Percentiles rank a stretch among this genome's conserved stretches.
phyloP scores from a whole-genome alignment of 2,113 vertebrate genomes.

The Crotalus helleri region DNA sequence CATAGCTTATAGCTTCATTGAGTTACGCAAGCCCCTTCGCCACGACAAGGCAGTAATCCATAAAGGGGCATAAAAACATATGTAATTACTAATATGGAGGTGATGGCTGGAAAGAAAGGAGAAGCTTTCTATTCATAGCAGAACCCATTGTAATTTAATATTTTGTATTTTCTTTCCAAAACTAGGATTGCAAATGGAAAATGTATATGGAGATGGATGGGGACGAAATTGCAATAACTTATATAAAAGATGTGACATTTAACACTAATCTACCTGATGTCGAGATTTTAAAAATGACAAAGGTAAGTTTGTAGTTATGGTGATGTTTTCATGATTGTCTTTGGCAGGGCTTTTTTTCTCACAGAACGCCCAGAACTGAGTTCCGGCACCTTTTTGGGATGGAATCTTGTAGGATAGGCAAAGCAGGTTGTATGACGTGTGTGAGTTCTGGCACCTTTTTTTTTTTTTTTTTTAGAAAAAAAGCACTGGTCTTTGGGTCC shows the following conservation, averaged over 20 bases:
- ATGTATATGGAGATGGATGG: constrained; percentile 98
- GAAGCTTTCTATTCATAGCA: constrained; percentile 39
- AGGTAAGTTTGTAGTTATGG: constrained; percentile 79
- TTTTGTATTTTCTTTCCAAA: constrained; percentile 67
- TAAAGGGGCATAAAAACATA: too few relatives aligned
- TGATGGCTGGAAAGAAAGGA: neutral
- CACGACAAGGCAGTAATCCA: too few relatives aligned
- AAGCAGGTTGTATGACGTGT: too few relatives aligned
- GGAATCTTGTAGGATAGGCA: too few relatives aligned
- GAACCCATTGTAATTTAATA: constrained; percentile 35
- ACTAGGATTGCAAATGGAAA: constrained; percentile 99
- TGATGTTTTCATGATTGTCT: constrained; percentile 68
- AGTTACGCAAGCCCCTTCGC: too few relatives aligned
- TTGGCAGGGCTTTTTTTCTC: constrained; percentile 32
- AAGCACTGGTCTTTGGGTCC: constrained; percentile 58
- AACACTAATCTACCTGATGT: constrained; percentile 83
- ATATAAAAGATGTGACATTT: constrained; percentile 97
- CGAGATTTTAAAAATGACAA: constrained; percentile 90
- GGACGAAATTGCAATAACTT: constrained; percentile 92
- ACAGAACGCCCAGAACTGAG: too few relatives aligned
- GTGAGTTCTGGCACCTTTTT: too few relatives aligned
- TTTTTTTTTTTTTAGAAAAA: too few relatives aligned
- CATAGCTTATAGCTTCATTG: too few relatives aligned
- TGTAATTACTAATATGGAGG: neutral
- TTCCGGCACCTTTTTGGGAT: too few relatives aligned